Evolutionary conservation across 2,113 vertebrate species (phyloP), one percentile per base, ranked within the genome.

Genomic region (Labeo rohita): DNA sequence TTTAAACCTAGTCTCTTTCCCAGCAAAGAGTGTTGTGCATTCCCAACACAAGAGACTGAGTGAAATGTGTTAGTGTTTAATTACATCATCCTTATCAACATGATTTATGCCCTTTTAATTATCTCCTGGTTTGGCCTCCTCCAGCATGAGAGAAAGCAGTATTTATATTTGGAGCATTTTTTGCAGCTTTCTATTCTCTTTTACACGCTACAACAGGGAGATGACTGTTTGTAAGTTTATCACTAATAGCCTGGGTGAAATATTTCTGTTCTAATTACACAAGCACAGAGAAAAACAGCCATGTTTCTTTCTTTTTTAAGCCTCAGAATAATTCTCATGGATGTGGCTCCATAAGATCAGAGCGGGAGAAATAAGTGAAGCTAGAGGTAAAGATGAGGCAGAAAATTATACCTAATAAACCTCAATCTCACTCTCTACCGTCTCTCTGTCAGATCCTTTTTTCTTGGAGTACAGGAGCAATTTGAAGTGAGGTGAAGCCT

Each of bases 341-440:
- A 80, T 15, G 45, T 56, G 79, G 80, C 65, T 75, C 13, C 3
- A 80, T 84, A 76, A 88, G 83, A 89, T 92, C 73, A 92, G 87
- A 90, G 85, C 70, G 70, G 72, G 86, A 87, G 80, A 80, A 65
- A 74, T 66, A 83, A 86, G 63, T 88, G 66, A 83, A 56, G 16
- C 92, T 90, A 85, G 91, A 59, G 56, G 93, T 89, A 23, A 56
- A 85, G 76, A 70, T 70, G 74, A 87, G 72, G 66, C 28, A 61
- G 23, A 61, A 11, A 78, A 56, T 86, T 68, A 73, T 87, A 34
- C 80, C 80, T 89, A 34, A 89, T 80, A 83, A 73, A 78, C 80
- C 86, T 86, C 70, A 66, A 21, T 63, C 13, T 43, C 52, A 45
- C n/a, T 50, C 39, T 50, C 70, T 13, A 3, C 9, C n/a, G 5